Percentiles rank a stretch among this genome's conserved stretches.
These are phyloP conservation scores for Hypotaenidia philippensis DNA, from an alignment of 2,797 vertebrate genomes.

Conservation along the genomic window DNA sequence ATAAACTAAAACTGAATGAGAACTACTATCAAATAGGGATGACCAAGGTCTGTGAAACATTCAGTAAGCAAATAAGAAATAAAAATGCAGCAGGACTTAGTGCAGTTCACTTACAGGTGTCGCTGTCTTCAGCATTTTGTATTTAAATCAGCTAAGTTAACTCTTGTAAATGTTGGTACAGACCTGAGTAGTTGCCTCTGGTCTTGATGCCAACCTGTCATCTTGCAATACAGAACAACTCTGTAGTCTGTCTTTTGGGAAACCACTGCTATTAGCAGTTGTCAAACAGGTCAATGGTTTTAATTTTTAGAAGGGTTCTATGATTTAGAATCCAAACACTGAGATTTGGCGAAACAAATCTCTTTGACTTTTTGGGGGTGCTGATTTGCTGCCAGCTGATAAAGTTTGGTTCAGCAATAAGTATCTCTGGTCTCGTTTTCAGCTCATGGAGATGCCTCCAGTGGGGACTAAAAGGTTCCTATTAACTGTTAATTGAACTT, in stretches of 20 bases:
- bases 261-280: neutral
- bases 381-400: neutral
- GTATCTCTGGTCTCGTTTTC: neutral
- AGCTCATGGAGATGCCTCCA: neutral
- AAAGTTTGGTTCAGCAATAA: neutral
- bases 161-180: neutral
- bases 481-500: neutral
- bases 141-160: neutral
- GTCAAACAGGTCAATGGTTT: neutral
- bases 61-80: neutral
- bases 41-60: slow-evolving; percentile 88
- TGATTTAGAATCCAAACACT: neutral
- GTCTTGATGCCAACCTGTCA: neutral
- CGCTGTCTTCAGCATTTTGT: neutral
- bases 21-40: slow-evolving; percentile 95
- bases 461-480: neutral
- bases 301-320: neutral
- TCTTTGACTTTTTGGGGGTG: neutral
- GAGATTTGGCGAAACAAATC: neutral
- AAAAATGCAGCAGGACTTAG: neutral
- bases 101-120: neutral
- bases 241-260: neutral
- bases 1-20: slow-evolving; percentile 86
- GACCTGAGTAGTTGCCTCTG: neutral
- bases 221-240: neutral